Percentiles rank a stretch among this genome's conserved stretches.
phyloP scores from a whole-genome alignment of 2,113 vertebrate species.

The Rhinoptilus africanus region DNA sequence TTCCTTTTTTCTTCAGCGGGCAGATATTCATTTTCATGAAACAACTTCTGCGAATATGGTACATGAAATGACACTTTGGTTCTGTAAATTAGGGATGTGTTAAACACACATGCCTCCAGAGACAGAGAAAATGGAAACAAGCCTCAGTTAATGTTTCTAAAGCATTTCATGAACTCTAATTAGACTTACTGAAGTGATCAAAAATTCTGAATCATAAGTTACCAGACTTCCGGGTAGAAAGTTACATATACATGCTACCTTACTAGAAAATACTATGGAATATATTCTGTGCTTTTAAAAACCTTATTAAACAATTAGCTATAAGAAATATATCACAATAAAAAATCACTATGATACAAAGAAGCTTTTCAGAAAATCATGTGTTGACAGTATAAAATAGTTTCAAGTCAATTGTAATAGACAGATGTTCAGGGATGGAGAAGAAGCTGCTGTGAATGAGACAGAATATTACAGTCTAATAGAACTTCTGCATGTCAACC shows the following conservation, averaged over 20 bases:
- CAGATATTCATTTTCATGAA: neutral
- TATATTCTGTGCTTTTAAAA: neutral
- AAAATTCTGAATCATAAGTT: neutral
- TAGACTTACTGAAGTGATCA: neutral
- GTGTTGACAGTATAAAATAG: neutral
- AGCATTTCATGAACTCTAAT: neutral
- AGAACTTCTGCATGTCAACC: neutral
- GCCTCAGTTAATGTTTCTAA: neutral
- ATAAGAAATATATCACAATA: neutral
- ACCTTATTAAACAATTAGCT: neutral
- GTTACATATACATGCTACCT: neutral
- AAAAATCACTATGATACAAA: neutral
- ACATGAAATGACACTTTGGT: neutral
- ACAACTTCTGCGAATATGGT: neutral
- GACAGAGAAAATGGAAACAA: neutral
- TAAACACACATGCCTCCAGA: neutral
- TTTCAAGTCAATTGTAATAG: neutral
- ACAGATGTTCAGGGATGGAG: neutral
- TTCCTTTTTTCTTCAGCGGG: neutral
- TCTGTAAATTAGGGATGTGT: neutral
- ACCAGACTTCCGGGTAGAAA: neutral
- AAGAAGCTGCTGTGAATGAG: neutral
- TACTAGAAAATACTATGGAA: neutral
- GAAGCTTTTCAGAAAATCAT: neutral
- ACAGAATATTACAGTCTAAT: neutral